Evolutionary conservation across 1,140 invertebrate species (phyloP).

Genomic region (Ceratina japonica): DNA sequence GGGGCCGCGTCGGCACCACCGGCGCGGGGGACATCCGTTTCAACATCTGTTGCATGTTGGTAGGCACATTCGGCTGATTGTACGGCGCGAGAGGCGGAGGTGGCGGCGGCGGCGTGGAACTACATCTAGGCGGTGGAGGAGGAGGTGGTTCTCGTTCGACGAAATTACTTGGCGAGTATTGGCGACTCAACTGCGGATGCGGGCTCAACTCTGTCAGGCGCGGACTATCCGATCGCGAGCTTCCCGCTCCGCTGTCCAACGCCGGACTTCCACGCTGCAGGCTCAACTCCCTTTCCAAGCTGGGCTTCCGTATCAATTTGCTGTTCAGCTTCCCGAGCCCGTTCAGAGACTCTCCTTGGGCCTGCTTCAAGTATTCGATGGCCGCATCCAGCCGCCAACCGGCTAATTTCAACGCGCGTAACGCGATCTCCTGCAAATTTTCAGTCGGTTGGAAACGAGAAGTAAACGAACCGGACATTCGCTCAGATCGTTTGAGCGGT

Average conservation of each 20-base stretch:
- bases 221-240: constrained; percentile 93
- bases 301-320: constrained; percentile 91
- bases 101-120: constrained; percentile 85
- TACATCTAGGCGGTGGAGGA: constrained; percentile 84
- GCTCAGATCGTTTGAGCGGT: too few species aligned
- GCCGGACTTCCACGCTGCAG: constrained; percentile 90
- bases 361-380: constrained; percentile 86
- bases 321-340: constrained; percentile 82
- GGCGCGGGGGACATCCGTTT: constrained; percentile 92
- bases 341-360: constrained; percentile 81
- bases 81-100: constrained; percentile 83
- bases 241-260: constrained; percentile 91
- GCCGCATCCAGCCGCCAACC: constrained; percentile 86
- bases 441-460: not conserved
- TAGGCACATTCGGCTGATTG: constrained; percentile 79
- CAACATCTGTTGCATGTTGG: constrained; percentile 89
- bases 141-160: constrained; percentile 84
- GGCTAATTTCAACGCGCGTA: constrained; percentile 84
- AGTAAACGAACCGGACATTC: too few species aligned
- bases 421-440: constrained; percentile 82
- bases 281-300: constrained; percentile 88
- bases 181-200: constrained; percentile 79
- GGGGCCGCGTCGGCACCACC: constrained; percentile 82
- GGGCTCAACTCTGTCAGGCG: constrained; percentile 80
- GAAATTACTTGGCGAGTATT: constrained; percentile 80